Evolutionary conservation across 2,888 invertebrate genomes (phyloP).

Genomic region (Drosophila koepferae): DNA sequence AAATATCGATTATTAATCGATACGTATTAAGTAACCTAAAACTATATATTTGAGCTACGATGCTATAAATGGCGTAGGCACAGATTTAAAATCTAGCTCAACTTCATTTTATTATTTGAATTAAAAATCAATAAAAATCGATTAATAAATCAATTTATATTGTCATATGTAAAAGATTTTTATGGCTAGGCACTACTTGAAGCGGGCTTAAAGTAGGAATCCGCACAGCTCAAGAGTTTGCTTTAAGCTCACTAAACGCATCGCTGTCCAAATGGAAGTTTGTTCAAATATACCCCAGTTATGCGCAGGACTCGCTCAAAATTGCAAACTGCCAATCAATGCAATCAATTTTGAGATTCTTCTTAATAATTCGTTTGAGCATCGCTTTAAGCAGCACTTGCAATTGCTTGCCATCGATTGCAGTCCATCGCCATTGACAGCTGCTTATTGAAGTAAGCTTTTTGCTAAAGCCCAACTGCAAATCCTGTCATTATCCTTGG

Average conservation of each 20-base stretch:
- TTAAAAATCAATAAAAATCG: too few species aligned
- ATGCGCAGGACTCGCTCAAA: background rate
- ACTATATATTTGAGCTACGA: too few species aligned
- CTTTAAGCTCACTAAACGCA: background rate
- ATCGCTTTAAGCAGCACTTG: constrained; percentile 37
- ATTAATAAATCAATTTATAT: too few species aligned
- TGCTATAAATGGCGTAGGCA: too few species aligned
- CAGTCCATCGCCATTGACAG: constrained; percentile 57
- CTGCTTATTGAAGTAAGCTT: constrained; percentile 64
- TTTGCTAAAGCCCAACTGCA: constrained; percentile 54
- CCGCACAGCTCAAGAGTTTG: background rate
- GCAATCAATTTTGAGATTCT: background rate
- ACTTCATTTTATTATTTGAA: too few species aligned
- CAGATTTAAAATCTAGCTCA: too few species aligned
- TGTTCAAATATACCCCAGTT: too few species aligned
- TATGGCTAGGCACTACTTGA: too few species aligned
- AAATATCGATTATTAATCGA: too few species aligned
- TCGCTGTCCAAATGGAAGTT: background rate
- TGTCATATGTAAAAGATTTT: too few species aligned
- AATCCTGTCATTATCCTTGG: constrained; percentile 46
- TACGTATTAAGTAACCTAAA: too few species aligned
- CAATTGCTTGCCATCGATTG: constrained; percentile 54
- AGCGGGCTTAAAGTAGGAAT: background rate
- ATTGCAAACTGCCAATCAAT: background rate
- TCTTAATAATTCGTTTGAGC: constrained; percentile 48